Evolutionary conservation across 2,888 invertebrate species (phyloP).

Genomic region (Helicoverpa assulta): DNA sequence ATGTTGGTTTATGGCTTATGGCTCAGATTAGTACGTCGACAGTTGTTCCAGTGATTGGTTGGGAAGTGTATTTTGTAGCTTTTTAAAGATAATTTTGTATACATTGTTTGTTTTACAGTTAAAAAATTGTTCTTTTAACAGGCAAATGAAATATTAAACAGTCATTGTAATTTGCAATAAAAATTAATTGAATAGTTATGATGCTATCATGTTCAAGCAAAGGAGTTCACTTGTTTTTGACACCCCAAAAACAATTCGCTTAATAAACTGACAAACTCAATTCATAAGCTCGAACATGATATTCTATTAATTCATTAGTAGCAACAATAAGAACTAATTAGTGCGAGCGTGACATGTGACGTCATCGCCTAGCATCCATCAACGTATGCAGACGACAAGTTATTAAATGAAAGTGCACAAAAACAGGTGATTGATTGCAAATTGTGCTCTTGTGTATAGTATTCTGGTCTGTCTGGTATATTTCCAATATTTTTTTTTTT

Average conservation of each 20-base stretch:
- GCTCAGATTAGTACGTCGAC: not conserved
- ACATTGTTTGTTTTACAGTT: not conserved
- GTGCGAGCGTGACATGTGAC: conserved; percentile 14
- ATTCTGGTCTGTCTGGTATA: conserved; percentile 3
- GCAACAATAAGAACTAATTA: conserved; percentile 14
- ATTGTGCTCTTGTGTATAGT: conserved; percentile 24
- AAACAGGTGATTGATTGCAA: conserved; percentile 47
- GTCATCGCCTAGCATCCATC: conserved; percentile 26
- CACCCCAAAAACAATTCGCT: not conserved
- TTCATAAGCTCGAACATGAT: not conserved
- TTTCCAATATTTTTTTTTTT: not conserved
- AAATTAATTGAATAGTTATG: too few species aligned
- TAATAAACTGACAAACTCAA: too few species aligned
- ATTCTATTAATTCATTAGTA: conserved; percentile 11
- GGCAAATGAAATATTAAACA: too few species aligned
- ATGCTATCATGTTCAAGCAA: too few species aligned
- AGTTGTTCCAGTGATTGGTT: conserved; percentile 12
- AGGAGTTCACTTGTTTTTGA: not conserved
- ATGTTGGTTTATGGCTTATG: conserved; percentile 28
- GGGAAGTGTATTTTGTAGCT: not conserved
- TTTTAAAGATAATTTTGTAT: not conserved
- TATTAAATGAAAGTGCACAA: conserved; percentile 45
- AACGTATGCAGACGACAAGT: conserved; percentile 25
- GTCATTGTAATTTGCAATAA: too few species aligned
- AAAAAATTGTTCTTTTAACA: too few species aligned